A percentile compares a stretch with the other conserved stretches of the same genome.
Conservation (phyloP, 1,140 invertebrate species). For the Ridgeia piscesae region DNA sequence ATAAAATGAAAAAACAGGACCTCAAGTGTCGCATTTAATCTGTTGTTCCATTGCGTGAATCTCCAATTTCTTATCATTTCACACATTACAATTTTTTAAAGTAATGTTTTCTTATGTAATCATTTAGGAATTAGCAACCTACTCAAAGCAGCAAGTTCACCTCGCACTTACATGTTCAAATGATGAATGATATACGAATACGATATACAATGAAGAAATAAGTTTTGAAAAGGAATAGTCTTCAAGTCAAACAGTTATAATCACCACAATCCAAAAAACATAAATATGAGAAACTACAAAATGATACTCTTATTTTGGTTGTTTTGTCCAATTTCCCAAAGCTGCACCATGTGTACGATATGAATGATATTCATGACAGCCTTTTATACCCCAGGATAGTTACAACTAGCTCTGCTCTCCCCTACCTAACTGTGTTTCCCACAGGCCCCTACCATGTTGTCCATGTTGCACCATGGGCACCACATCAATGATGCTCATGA, state of each 20-base stretch:
- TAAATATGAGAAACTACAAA: not conserved
- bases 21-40: not conserved
- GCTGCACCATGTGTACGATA: not conserved
- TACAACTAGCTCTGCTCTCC: not conserved
- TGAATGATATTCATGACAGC: not conserved
- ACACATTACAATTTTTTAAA: not conserved
- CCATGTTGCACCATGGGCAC: slow-evolving; percentile 57
- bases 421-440: not conserved
- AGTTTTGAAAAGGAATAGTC: too few species aligned
- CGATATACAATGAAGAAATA: too few species aligned
- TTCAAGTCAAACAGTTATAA: too few species aligned
- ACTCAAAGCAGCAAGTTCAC: not conserved
- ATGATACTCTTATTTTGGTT: not conserved
- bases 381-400: not conserved
- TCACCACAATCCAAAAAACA: too few species aligned
- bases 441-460: slow-evolving; percentile 46
- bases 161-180: not conserved
- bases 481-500: slow-evolving; percentile 60
- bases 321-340: not conserved
- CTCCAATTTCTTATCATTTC: not conserved
- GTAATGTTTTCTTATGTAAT: not conserved
- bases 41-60: not conserved
- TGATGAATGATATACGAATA: not conserved
- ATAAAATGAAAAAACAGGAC: not conserved
- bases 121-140: not conserved